Base-by-base conservation (phyloP, 2,888 invertebrate genomes). In the Trachelus troglodyta region DNA sequence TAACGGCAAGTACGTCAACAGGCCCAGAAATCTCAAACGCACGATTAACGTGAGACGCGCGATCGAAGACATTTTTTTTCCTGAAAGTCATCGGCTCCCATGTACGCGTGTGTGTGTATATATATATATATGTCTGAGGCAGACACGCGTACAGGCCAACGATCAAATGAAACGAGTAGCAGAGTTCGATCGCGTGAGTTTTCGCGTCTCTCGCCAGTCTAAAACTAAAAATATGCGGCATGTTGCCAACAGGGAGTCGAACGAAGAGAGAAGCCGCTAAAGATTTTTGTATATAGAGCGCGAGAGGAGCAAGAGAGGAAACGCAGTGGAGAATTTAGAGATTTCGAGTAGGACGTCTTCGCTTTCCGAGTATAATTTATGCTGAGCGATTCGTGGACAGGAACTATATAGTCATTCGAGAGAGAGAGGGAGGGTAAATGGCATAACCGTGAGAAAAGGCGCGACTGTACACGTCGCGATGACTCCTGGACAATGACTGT, bases 301-400 rank as follows among this genome's bases (percentile, higher is more conserved):
- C 40, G 40, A 40, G 23, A 56, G 23, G 40, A 23, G 40, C 40
- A 23, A 9, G 40, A 23, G 23, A 23, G 40, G 15, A 56, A 56
- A 23, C 6, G 23, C 40, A 9, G 40, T 56, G 15, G 40, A 9
- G 40, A 56, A 56, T 56, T 56, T 56, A 0, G 23, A 23, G 40
- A 6, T 56, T 23, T 56, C 23, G 40, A 56, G 23, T 23, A 9
- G 23, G 40, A 23, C 69, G 73, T 68, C 77, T 40, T 75, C 34
- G n/a, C 69, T 69, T 76, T 76, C 77, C 80, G 78, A 40, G 75
- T 69, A 81, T 86, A 88, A 88, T 87, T 87, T 86, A 86, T 86
- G 87, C 84, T 85, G 86, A 88, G 86, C 85, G 86, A 80, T 86
- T 83, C 83, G 86, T 85, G 83, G 71, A 71, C 31, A 15, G 31